Base-by-base conservation (phyloP, 2,113 vertebrate species). In the Notarius quadriscutis region DNA sequence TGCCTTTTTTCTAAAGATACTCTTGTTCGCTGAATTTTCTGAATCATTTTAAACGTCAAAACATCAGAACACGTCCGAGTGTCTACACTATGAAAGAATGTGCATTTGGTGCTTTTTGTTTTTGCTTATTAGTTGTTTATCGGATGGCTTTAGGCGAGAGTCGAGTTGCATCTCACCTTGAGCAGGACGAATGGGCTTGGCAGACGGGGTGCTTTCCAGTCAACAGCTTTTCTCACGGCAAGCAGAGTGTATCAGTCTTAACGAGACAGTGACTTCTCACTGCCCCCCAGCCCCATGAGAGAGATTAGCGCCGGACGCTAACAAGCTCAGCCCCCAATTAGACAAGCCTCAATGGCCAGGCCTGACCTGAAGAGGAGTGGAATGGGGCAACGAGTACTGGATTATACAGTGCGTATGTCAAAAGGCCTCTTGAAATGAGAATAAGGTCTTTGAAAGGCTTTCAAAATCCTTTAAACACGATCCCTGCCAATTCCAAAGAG, bases 241-340 rank as follows among this genome's bases (percentile, higher is more conserved):
- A 92, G 90, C 91, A 77, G 84, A 92, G 89, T 91, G 88, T 92
- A 93, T 91, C 85, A 25, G 81, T 85, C 89, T 89, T 95, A 95
- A 95, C 93, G 93, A 95, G 93, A 95, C 92, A 90, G 91, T 94
- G 89, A 91, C 92, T 94, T 95, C 93, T 94, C 93, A 95, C 93
- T 93, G 84, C 87, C 85, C 79, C 82, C 91, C 89, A 94, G 92
- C 94, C 93, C 41, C 94, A 95, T 95, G 95, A 95, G 92, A 94
- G 90, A 94, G 95, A 95, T 96, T 95, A 95, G 92, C 87, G 87
- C 92, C 91, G 91, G 92, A 90, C 69, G n/a, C 92, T 94, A 95
- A 94, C 93, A 94, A 95, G 93, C 94, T 94, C 92, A 92, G 90
- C 93, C 92, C 91, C 94, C 93, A 94, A 94, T 95, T 95, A 94